Percentiles rank a stretch among this genome's conserved stretches.
phyloP scores from a whole-genome alignment of 1,140 invertebrate genomes.

The Chymomyza costata region DNA sequence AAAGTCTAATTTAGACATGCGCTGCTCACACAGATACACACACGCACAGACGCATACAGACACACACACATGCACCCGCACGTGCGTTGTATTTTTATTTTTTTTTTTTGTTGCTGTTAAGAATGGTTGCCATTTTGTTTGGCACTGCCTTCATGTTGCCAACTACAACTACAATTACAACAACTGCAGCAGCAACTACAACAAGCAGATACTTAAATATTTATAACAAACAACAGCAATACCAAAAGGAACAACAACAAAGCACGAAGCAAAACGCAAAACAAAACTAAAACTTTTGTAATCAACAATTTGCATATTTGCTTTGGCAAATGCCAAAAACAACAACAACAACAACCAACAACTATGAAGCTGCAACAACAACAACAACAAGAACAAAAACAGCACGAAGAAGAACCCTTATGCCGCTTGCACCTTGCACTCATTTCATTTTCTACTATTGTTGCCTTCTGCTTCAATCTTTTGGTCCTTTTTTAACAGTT shows the following conservation, averaged over 20 bases:
- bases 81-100: background rate
- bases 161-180: too few species aligned
- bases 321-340: slow-evolving; percentile 62
- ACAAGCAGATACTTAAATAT: slow-evolving; percentile 69
- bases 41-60: too few species aligned
- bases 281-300: slow-evolving; percentile 70
- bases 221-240: slow-evolving; percentile 41
- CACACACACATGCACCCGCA: background rate
- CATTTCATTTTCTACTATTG: slow-evolving; percentile 16
- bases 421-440: slow-evolving; percentile 61
- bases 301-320: slow-evolving; percentile 74
- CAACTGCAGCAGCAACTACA: slow-evolving; percentile 48
- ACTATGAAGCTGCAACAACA: background rate
- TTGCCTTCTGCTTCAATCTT: slow-evolving; percentile 20
- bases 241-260: slow-evolving; percentile 20
- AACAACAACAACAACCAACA: slow-evolving; percentile 1
- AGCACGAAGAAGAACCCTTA: slow-evolving; percentile 34
- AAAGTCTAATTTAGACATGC: slow-evolving; percentile 69
- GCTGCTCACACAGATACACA: slow-evolving; percentile 4
- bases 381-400: background rate
- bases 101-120: background rate
- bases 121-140: slow-evolving; percentile 22
- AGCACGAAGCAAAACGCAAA: too few species aligned
- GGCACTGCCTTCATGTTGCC: too few species aligned
- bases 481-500: slow-evolving; percentile 34